Evolutionary conservation across 2,888 invertebrate genomes (phyloP).

Genomic region (Poecilus cupreus): DNA sequence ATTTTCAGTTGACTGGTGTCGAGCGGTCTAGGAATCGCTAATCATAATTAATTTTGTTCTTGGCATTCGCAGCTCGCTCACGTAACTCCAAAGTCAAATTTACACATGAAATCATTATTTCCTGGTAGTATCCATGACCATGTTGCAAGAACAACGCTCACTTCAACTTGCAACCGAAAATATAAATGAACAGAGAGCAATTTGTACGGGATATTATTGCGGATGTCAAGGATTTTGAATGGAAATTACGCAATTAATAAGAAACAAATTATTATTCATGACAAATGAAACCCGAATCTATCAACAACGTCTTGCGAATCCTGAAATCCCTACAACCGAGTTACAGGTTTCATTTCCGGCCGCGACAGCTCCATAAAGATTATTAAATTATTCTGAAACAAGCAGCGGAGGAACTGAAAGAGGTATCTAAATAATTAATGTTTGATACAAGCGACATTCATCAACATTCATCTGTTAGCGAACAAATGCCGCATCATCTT

Average conservation of each 20-base stretch:
- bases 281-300: not conserved
- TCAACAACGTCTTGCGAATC: not conserved
- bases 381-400: constrained; percentile 35
- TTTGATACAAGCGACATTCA: constrained; percentile 32
- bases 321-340: not conserved
- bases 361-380: constrained; percentile 8
- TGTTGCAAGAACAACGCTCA: not conserved
- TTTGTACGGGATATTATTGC: not conserved
- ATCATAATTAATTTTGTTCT: constrained; percentile 50
- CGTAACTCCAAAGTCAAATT: constrained; percentile 47
- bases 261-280: not conserved
- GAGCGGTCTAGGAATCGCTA: constrained; percentile 48
- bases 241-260: not conserved
- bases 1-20: constrained; percentile 37
- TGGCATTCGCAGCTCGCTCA: constrained; percentile 45
- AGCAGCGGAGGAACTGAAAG: constrained; percentile 1
- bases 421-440: constrained; percentile 43
- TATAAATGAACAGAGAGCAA: no score
- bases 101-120: constrained; percentile 50
- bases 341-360: constrained; percentile 25
- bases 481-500: constrained; percentile 39
- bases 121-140: not conserved
- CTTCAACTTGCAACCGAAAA: no score
- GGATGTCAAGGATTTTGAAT: not conserved
- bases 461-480: constrained; percentile 21